Evolutionary conservation across 2,113 vertebrate species (phyloP).

Genomic region (Python bivittatus): DNA sequence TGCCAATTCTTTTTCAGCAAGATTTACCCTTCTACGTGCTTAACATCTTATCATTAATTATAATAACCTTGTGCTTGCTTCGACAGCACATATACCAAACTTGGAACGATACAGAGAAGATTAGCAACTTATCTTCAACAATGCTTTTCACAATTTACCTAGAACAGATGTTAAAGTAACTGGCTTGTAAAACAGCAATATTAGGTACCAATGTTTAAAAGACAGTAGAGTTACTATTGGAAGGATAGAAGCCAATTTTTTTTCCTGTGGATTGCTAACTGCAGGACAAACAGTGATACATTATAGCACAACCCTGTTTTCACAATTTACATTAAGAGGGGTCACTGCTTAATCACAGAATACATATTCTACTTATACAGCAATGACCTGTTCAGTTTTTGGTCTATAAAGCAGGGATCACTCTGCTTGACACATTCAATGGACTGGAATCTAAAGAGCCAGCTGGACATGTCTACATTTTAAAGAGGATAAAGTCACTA

Average conservation of each 20-base stretch:
- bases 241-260: background rate
- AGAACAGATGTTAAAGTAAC: background rate
- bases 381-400: background rate
- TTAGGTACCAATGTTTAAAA: background rate
- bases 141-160: background rate
- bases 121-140: background rate
- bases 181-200: background rate
- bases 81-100: background rate
- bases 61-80: background rate
- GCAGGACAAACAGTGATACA: background rate
- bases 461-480: background rate
- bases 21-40: background rate
- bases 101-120: background rate
- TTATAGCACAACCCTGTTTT: background rate
- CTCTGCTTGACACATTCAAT: background rate
- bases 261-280: background rate
- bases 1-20: background rate
- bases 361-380: background rate
- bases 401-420: background rate
- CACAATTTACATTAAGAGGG: background rate
- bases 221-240: background rate
- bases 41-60: background rate
- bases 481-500: background rate
- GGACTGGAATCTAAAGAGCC: background rate
- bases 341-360: background rate